Evolutionary conservation across 2,888 invertebrate species (phyloP).

Genomic region (Stomorhina lunata): DNA sequence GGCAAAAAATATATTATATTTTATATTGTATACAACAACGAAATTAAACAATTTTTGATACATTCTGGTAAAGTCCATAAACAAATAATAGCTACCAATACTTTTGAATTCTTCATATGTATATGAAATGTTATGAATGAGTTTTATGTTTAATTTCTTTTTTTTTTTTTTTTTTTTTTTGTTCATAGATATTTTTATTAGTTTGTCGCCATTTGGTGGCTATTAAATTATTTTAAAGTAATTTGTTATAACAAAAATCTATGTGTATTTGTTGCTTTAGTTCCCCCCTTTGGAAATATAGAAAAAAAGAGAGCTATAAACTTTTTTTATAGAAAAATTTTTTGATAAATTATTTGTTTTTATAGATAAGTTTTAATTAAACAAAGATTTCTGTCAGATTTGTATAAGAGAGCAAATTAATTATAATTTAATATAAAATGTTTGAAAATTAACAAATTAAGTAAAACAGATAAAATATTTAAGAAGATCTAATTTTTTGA

Average conservation of each 20-base stretch:
- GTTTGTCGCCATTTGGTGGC: slow-evolving; percentile 63
- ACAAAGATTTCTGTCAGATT: slow-evolving; percentile 61
- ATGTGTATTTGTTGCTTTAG: slow-evolving; percentile 1
- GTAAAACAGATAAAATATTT: slow-evolving; percentile 14
- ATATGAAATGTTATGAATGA: slow-evolving; percentile 37
- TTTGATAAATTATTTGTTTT: slow-evolving; percentile 59
- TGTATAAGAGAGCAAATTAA: slow-evolving; percentile 41
- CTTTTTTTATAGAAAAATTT: too few species aligned
- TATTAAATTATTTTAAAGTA: slow-evolving; percentile 62
- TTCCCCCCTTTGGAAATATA: slow-evolving; percentile 1
- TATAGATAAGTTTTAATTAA: slow-evolving; percentile 58
- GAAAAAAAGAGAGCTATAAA: not conserved
- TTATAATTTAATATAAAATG: slow-evolving; percentile 32
- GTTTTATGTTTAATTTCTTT: slow-evolving; percentile 55
- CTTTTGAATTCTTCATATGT: too few species aligned
- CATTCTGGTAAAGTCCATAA: slow-evolving; percentile 13
- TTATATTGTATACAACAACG: not conserved
- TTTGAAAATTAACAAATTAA: slow-evolving; percentile 24
- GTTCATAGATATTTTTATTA: too few species aligned
- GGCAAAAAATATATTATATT: slow-evolving; percentile 23
- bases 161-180: slow-evolving; percentile 12
- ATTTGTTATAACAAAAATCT: slow-evolving; percentile 55
- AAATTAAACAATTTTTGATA: slow-evolving; percentile 38
- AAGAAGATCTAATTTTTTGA: not conserved
- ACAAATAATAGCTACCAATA: not conserved